Evolutionary conservation across 2,888 invertebrate genomes (phyloP), one percentile per base, ranked within the genome.

Genomic region (Fissipunctia ypsillon): DNA sequence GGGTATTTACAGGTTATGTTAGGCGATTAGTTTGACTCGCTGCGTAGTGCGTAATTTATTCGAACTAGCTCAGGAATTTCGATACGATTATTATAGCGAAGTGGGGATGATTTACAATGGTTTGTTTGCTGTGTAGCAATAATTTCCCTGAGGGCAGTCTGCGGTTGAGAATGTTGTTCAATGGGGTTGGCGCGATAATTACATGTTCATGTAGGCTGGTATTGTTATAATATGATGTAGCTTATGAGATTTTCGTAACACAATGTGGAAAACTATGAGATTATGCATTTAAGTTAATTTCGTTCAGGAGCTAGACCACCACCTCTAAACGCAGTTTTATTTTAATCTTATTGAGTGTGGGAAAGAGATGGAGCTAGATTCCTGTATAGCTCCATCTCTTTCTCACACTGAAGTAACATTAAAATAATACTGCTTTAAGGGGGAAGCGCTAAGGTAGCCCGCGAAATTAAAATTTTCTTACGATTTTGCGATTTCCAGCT

Each of bases 1-100:
- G 82, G 78, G 83, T 85, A 81, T 79, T 73, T 73, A 77, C 56
- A 60, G 77, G 81, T 81, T 76, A 64, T 52, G 71, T 60, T 22
- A 63, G n/a, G 50, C 73, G 64, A 83, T 79, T 71, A 85, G 71
- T 79, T 64, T 74, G 57, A 57, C 68, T 77, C 60, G 56, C 64
- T 68, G 31, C 43, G 54, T 66, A 75, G 50, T 73, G 43, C 35
- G 56, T 73, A 78, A 59, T 65, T 65, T 35, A 74, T 48, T 78
- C 41, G 59, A 60, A n/a, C 31, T 50, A 45, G 38, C n/a, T 48
- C 16, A n/a, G 22, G 19, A 19, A 43, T 63, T 60, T 59, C 38
- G 60, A 66, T 68, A 41, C 38, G 43, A 68, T 61, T 84, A 50
- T 45, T 16, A 35, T 64, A 50, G 52, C 28, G 50, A 31, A 52